Evolutionary conservation across 2,797 vertebrate genomes (phyloP), one percentile per base, ranked within the genome.

Genomic region (Tenualosa thibaudeaui): DNA sequence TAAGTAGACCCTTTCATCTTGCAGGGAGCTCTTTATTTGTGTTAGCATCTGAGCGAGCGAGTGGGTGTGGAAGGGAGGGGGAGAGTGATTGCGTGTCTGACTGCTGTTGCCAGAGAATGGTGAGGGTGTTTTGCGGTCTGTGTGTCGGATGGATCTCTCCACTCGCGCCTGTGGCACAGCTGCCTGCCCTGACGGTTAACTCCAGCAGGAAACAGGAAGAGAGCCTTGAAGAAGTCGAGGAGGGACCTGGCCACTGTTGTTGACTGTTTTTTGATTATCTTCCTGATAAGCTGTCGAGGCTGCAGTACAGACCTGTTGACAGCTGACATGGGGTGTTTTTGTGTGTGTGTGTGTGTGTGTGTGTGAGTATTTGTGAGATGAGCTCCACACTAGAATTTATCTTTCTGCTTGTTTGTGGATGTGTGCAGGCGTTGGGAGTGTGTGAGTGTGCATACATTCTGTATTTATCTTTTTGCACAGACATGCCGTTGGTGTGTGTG

Each of bases 291-390:
- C 3, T 22, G 6, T 78, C 5, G 0, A 46, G 71, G 13, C 40
- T 43, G 71, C 71, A 46, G 8, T 78, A 46, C 40, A 43, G 17
- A 46, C 40, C 37, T 22, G 13, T 17, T 78, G 40, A 19, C 15
- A 19, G 15, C 10, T 26, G 12, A 31, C 9, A 31, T 71, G 68
- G 31, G 37, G 26, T 43, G 82, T 62, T 37, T 46, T 19, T 15
- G 19, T 49, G n/a, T 26, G n/a, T 50, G 40, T 81, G 85, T 71
- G 75, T 31, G 81, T 26, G 68, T 71, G 68, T 71, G 68, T 71
- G 31, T 40, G 68, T 40, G 31, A 40, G n/a, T 65, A 24, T 65
- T 26, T 65, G 60, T 26, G n/a, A 7, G 19, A 84, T 15, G 65
- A 13, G 24, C 62, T n/a, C 8, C 62, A 26, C 54, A 56, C 17